Conservation (phyloP, 2,113 vertebrate species). For the Takifugu flavidus region DNA sequence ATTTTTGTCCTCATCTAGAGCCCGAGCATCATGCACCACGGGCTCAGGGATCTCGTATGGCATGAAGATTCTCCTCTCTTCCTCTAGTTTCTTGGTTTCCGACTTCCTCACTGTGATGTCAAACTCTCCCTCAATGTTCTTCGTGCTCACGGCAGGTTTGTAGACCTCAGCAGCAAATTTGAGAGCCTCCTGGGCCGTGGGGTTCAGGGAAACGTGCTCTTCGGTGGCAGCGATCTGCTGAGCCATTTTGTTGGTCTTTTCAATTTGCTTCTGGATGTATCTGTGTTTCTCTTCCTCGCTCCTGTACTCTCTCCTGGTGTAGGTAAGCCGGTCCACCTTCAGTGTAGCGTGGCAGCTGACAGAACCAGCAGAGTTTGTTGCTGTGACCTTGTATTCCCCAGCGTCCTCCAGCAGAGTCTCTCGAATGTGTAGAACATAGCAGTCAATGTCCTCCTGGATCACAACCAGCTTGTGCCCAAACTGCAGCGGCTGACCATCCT, state of each 20-base stretch:
- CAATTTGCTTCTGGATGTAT: constrained; percentile 88
- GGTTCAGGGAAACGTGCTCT: constrained; percentile 82
- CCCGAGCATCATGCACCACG: constrained; percentile 74
- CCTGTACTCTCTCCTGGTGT: constrained; percentile 90
- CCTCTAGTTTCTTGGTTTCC: constrained; percentile 78
- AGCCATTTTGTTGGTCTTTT: constrained; percentile 95
- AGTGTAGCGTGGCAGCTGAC: constrained; percentile 90
- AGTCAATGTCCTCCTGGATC: constrained; percentile 88
- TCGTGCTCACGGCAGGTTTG: constrained; percentile 94
- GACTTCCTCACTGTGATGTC: constrained; percentile 82
- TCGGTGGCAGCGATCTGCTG: constrained; percentile 85
- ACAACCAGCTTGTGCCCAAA: constrained; percentile 87
- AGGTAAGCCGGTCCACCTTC: constrained; percentile 89
- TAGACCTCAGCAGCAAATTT: constrained; percentile 92
- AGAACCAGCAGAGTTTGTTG: constrained; percentile 90
- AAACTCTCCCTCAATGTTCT: constrained; percentile 92
- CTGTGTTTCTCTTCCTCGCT: constrained; percentile 84
- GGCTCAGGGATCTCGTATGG: constrained; percentile 92
- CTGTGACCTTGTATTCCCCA: constrained; percentile 92
- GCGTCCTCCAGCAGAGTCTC: constrained; percentile 93
- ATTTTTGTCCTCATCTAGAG: constrained; percentile 84
- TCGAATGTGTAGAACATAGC: constrained; percentile 87
- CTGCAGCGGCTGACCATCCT: constrained; percentile 86
- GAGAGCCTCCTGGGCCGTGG: constrained; percentile 90
- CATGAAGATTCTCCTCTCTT: constrained; percentile 88